Evolutionary conservation across 2,888 invertebrate species (phyloP), one percentile per base, ranked within the genome.

Genomic region (Adelognathus sp.): DNA sequence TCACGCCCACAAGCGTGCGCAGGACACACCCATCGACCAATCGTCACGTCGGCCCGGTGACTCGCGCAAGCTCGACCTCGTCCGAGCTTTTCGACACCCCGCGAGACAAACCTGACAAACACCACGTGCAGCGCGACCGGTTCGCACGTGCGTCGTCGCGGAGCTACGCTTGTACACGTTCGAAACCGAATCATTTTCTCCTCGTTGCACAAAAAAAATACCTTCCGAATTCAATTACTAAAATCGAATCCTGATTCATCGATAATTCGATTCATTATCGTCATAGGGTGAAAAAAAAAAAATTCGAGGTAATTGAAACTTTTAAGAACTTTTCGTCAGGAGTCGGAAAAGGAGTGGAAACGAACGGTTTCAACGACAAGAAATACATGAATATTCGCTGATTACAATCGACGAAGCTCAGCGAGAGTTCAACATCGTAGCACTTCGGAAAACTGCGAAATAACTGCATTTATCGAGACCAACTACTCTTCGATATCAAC

Each of bases 121-220:
- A 88, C 90, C 90, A 90, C 90, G 91, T 90, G 90, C 88, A 88
- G 86, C 87, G 89, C 90, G 90, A 84, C 85, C 89, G 88, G 86
- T 86, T 85, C 87, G 89, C 90, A 90, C 90, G 90, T 90, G 91
- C 86, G 81, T 78, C 86, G 81, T 78, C 73, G 79, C 85, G 81
- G 80, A 82, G 80, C 80, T 73, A 78, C 67, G 58, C 79, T 46
- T 76, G 64, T 72, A 60, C 73, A 77, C 56, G 24, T 64, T 44
- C 29, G 66, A 54, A 44, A n/a, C 18, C 66, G 66, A 60, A 16
- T 36, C 11, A 14, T 21, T 44, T 63, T 4, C 11, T 18, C 27
- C 29, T 14, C 1, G 46, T 44, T n/a, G 7, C 5, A 18, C 18
- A 0, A 50, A 50, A 21, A 44, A 46, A 31, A n/a, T 11, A 16